Percentiles rank a stretch among this genome's conserved stretches.
phyloP scores from a whole-genome alignment of 2,113 vertebrate genomes.

The Sitta europaea region DNA sequence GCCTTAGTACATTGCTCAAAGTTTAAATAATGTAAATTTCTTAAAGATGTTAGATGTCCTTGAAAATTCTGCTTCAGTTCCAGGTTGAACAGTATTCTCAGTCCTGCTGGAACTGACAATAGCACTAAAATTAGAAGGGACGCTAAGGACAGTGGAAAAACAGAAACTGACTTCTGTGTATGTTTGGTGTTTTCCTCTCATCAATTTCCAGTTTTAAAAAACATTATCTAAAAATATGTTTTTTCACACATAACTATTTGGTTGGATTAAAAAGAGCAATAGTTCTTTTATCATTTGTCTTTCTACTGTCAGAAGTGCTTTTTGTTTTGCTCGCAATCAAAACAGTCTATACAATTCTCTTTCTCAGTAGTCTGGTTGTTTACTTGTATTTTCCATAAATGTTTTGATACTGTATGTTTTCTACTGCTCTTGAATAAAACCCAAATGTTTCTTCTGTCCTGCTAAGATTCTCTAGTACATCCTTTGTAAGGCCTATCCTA shows the following conservation, averaged over 20 bases:
- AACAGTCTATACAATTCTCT: not conserved
- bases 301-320: not conserved
- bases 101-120: not conserved
- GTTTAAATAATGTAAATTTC: not conserved
- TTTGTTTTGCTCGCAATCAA: not conserved
- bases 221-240: not conserved
- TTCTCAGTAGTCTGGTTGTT: not conserved
- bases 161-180: not conserved
- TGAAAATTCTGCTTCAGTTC: not conserved
- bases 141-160: not conserved
- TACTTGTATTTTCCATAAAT: not conserved
- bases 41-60: not conserved
- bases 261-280: not conserved
- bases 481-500: not conserved
- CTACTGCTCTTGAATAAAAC: not conserved
- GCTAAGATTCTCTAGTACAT: not conserved
- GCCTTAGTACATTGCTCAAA: not conserved
- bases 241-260: not conserved
- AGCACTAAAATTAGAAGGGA: not conserved
- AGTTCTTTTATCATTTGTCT: not conserved
- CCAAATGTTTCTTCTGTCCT: not conserved
- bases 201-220: not conserved
- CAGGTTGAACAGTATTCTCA: not conserved
- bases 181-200: not conserved
- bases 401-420: not conserved